A percentile compares a stretch with the other conserved stretches of the same genome.
These are phyloP conservation scores for Pristiophorus japonicus DNA, from an alignment of 2,113 vertebrate species.

Conservation along the genomic window DNA sequence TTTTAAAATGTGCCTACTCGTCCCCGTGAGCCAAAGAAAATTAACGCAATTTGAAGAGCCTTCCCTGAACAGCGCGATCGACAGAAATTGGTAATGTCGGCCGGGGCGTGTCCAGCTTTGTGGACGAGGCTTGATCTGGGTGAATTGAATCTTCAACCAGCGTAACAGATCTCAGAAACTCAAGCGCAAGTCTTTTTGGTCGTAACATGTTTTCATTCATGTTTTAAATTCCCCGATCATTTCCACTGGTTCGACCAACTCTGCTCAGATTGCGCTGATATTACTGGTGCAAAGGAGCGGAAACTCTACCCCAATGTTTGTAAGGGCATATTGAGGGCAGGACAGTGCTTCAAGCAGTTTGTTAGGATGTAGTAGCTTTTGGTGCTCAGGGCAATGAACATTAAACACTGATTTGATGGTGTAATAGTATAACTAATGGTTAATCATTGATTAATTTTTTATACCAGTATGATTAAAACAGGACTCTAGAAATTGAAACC, in stretches of 20 bases:
- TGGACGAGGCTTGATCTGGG: not conserved
- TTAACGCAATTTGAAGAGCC: no score
- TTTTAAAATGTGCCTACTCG: no score
- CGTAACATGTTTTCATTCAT: no score
- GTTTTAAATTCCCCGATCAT: no score
- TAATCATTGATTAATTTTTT: not conserved
- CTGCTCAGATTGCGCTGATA: not conserved
- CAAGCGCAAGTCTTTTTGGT: not conserved
- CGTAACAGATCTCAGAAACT: not conserved
- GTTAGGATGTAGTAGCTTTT: not conserved
- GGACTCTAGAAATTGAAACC: not conserved
- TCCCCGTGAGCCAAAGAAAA: not conserved
- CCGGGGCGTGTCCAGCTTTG: not conserved
- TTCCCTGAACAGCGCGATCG: not conserved
- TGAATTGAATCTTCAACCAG: not conserved
- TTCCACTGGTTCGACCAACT: no score
- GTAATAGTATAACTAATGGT: not conserved
- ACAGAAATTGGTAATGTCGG: not conserved
- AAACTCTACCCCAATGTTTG: not conserved
- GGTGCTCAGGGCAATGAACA: not conserved
- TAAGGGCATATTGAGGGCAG: not conserved
- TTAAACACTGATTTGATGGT: not conserved
- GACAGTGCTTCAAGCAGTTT: not conserved
- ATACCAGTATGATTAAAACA: not conserved
- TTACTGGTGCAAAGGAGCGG: not conserved